Conservation (phyloP, 2,113 vertebrate genomes). For the Centropristis striata region DNA sequence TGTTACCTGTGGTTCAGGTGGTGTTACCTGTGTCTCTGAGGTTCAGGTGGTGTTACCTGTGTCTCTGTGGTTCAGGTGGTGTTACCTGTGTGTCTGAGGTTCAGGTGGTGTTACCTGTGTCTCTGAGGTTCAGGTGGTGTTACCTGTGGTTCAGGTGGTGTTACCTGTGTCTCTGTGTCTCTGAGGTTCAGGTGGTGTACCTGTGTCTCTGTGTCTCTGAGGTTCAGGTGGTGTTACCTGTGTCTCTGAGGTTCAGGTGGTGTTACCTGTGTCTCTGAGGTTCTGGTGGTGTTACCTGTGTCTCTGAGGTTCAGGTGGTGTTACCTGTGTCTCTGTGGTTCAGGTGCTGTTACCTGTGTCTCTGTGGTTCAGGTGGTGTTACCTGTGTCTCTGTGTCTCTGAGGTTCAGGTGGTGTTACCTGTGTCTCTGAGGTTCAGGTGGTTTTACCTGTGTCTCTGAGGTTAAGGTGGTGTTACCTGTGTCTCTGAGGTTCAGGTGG, state of each 20-base stretch:
- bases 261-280: conserved; percentile 85
- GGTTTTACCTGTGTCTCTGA: not conserved
- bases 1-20: conserved; percentile 95
- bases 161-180: no score
- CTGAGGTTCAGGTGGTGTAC: not conserved
- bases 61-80: not conserved
- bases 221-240: conserved; percentile 1
- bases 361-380: not conserved
- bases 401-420: conserved; percentile 88
- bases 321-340: not conserved
- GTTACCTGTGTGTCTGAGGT: not conserved
- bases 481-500: not conserved
- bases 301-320: not conserved
- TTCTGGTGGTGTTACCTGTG: conserved; percentile 84
- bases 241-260: not conserved
- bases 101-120: conserved; percentile 55
- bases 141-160: no score
- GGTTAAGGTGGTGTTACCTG: not conserved
- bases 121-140: conserved; percentile 91
- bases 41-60: not conserved
- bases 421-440: not conserved
- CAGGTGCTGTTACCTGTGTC: not conserved
- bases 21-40: no score
- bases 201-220: not conserved
- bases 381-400: conserved; percentile 88